Conservation (phyloP, 1,140 invertebrate genomes). For the Tetranychus urticae region DNA sequence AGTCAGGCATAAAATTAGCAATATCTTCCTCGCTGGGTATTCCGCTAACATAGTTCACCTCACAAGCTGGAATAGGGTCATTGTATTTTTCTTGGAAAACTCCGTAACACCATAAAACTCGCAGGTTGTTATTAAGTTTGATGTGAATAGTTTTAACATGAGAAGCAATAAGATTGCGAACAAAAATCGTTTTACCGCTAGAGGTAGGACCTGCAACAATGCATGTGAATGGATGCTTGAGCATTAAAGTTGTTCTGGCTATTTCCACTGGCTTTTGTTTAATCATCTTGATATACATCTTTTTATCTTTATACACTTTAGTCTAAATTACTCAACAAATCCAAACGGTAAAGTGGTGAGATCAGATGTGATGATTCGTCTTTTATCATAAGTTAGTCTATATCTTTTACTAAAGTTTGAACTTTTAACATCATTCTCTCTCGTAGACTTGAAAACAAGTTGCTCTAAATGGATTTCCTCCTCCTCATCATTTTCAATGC, state of each 20-base stretch:
- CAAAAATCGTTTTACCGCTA: neutral
- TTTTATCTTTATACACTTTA: too few species aligned
- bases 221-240: neutral
- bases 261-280: too few species aligned
- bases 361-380: neutral
- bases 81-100: neutral
- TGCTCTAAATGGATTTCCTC: neutral
- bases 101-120: neutral
- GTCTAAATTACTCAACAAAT: neutral
- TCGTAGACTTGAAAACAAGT: neutral
- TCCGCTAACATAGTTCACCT: too few species aligned
- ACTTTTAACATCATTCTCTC: neutral
- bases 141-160: neutral
- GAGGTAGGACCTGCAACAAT: neutral
- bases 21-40: too few species aligned
- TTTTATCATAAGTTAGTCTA: neutral
- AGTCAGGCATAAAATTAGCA: too few species aligned
- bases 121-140: neutral
- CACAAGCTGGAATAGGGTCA: too few species aligned
- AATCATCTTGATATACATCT: too few species aligned
- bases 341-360: neutral
- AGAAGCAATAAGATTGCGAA: neutral
- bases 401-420: neutral
- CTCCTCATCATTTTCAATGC: neutral
- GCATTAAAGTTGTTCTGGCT: too few species aligned